Evolutionary conservation across 2,797 vertebrate genomes (phyloP), one percentile per base, ranked within the genome.

Genomic region (Rhinoraja longicauda): DNA sequence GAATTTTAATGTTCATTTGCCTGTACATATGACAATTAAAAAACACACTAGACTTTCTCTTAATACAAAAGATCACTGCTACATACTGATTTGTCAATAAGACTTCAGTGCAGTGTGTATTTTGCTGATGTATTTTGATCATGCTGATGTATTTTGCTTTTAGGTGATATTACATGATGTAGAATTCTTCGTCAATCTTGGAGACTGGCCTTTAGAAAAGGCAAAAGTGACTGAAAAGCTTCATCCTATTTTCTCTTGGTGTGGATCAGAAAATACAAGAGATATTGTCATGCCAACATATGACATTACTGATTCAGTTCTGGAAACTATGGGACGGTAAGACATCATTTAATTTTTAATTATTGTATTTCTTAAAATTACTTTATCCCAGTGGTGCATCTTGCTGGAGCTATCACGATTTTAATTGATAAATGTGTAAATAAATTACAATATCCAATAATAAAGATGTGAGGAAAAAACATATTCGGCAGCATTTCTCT

Each of bases 201-300:
- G 99, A 1, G 99, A 99, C 94, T 99, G 99, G 98, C 99, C 99
- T 24, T 94, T 99, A 95, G 99, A 99, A 95, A 99, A 99, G 94
- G 98, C 96, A 95, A 98, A 97, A 94, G 93, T 95, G 75, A 92
- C 94, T 0, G 95, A 98, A 88, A 96, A 96, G 26, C 95, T 98
- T 93, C 98, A 98, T 94, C 98, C 99, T 0, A 98, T 99, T 94
- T 99, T 99, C 94, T 99, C 99, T 0, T 99, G 99, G 99, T 99
- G 99, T 93, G 99, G 99, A 93, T 99, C 98, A 57, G 97, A 95
- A 72, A 98, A 98, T n/a, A 98, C 98, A 84, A 96, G 96, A 94
- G 99, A 99, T 93, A 98, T 99, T 0, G 98, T 99, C 93, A 99
- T 99, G 98, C 99, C 99, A 64, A 99, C 99, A 1, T 99, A 99